Conservation (phyloP, 1,140 invertebrate genomes). For the Drosophila pectinifera region DNA sequence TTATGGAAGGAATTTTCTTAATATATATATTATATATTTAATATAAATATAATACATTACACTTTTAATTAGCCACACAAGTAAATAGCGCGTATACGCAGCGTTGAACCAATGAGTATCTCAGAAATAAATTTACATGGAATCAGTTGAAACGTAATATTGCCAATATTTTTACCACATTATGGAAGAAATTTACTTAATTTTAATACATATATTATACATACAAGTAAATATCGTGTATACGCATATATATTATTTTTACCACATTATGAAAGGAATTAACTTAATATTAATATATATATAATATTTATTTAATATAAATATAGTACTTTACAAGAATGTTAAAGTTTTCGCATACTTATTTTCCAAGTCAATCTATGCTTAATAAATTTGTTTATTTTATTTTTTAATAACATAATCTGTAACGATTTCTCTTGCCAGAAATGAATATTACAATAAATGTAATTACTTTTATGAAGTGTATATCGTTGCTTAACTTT, state of each 20-base stretch:
- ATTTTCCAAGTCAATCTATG: not conserved
- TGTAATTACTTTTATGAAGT: not conserved
- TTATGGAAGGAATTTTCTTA: not conserved
- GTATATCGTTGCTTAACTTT: slow-evolving; percentile 5
- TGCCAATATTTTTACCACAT: slow-evolving; percentile 2
- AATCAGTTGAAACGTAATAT: not conserved
- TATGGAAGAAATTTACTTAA: not conserved
- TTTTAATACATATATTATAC: no score
- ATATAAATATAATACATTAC: no score
- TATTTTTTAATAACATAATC: not conserved
- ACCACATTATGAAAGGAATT: no score
- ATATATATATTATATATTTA: no score
- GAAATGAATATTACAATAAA: not conserved
- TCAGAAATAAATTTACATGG: slow-evolving; percentile 1
- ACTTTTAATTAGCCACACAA: slow-evolving; percentile 71
- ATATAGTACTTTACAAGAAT: no score
- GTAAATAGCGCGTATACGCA: slow-evolving; percentile 64
- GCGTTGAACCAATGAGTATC: slow-evolving; percentile 38
- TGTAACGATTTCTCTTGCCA: not conserved
- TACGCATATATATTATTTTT: no score
- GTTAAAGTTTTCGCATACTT: no score
- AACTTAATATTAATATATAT: no score
- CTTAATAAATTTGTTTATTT: no score
- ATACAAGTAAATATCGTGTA: no score
- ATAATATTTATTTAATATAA: no score